Percentiles rank a stretch among this genome's conserved stretches.
phyloP scores from a whole-genome alignment of 2,888 invertebrate species.

The Cybosia mesomella region DNA sequence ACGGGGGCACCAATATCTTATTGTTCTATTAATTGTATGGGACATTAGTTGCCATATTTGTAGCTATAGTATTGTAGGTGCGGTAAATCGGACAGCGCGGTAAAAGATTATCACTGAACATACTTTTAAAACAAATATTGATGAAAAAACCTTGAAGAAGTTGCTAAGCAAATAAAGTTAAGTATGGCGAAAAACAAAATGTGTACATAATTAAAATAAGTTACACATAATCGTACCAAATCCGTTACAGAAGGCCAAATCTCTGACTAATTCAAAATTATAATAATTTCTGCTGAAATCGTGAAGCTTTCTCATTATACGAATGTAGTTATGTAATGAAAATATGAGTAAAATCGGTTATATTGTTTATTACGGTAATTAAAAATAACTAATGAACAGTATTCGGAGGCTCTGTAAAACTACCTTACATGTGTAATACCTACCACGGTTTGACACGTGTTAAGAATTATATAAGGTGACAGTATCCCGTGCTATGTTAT shows the following conservation, averaged over 20 bases:
- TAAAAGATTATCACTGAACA: background rate
- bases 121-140: background rate
- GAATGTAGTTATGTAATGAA: background rate
- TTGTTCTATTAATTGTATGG: conserved; percentile 64
- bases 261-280: conserved; percentile 13
- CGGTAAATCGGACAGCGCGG: background rate
- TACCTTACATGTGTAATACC: background rate
- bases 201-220: conserved; percentile 8
- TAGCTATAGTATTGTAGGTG: conserved; percentile 18
- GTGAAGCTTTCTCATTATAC: background rate
- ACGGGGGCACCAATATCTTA: conserved; percentile 59
- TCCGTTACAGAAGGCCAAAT: background rate
- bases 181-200: background rate
- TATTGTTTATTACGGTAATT: conserved; percentile 8
- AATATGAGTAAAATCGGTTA: conserved; percentile 11
- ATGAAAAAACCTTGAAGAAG: too few relatives aligned
- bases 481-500: too few relatives aligned
- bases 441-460: background rate
- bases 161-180: background rate
- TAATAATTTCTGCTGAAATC: background rate
- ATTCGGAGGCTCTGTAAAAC: background rate
- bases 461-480: background rate
- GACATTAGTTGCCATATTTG: conserved; percentile 44
- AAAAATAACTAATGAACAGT: background rate
- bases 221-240: background rate